A percentile compares a stretch with the other conserved stretches of the same genome.
Evolutionary conservation across 2,113 vertebrate genomes (phyloP).

Genomic region (Climacteris rufus): DNA sequence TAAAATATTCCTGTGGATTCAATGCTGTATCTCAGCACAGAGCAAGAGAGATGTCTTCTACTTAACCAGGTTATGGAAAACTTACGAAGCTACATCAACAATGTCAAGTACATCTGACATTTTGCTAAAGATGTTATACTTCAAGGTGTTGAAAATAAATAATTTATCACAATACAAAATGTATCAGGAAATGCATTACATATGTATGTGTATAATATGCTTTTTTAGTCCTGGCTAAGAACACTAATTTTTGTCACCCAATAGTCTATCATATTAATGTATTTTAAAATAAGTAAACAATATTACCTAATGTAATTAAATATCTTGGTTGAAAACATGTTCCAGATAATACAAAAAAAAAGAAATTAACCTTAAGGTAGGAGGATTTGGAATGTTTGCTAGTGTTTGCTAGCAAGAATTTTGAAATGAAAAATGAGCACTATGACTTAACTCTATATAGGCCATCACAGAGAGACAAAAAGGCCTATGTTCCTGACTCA

Average conservation of each 20-base stretch:
- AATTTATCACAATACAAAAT: not conserved
- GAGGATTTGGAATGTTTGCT: not conserved
- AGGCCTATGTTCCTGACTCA: not conserved
- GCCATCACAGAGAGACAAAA: not conserved
- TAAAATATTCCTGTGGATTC: not conserved
- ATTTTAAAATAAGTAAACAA: not conserved
- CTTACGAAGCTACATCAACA: not conserved
- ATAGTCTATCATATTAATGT: not conserved
- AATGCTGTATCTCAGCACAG: not conserved
- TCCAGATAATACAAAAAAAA: not conserved
- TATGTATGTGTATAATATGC: not conserved
- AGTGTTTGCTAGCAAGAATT: not conserved
- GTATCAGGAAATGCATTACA: not conserved
- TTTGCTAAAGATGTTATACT: slow-evolving; percentile 12
- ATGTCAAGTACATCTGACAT: not conserved
- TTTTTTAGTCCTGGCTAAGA: not conserved
- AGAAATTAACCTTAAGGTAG: not conserved
- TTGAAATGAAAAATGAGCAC: not conserved
- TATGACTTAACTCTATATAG: not conserved
- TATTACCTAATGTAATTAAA: not conserved
- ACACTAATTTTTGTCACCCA: not conserved
- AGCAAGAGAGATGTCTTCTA: not conserved
- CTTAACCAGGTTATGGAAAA: not conserved
- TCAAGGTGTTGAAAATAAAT: not conserved
- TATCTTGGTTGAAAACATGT: not conserved